Conservation (phyloP, 1,140 invertebrate species). For the Metaphire vulgaris region DNA sequence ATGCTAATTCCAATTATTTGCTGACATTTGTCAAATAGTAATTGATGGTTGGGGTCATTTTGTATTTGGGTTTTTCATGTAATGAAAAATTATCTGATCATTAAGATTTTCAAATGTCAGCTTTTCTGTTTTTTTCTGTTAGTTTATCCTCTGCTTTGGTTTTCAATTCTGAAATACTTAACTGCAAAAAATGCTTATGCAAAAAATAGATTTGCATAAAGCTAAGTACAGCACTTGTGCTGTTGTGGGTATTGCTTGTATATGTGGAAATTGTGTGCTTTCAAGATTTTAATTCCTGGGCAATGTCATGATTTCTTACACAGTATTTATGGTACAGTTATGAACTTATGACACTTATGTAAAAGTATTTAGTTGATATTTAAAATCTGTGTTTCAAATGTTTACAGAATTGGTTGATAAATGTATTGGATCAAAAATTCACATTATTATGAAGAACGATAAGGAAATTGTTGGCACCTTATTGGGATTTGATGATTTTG, state of each 20-base stretch:
- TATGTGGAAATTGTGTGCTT: not conserved
- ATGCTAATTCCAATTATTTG: too few species aligned
- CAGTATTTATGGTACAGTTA: not conserved
- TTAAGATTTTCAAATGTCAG: not conserved
- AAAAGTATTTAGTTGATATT: slow-evolving; percentile 12
- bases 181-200: not conserved
- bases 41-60: too few species aligned
- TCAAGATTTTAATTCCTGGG: not conserved
- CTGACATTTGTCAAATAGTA: too few species aligned
- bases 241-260: not conserved
- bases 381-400: slow-evolving; percentile 29
- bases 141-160: not conserved
- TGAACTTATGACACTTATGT: not conserved
- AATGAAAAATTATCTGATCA: too few species aligned
- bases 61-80: too few species aligned
- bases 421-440: slow-evolving; percentile 97
- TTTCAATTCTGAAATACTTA: not conserved
- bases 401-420: slow-evolving; percentile 93
- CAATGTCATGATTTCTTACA: not conserved
- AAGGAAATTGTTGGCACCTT: slow-evolving; percentile 98
- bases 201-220: not conserved
- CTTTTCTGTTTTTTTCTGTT: not conserved
- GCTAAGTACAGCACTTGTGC: too few species aligned
- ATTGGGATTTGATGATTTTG: slow-evolving; percentile 97
- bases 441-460: slow-evolving; percentile 99